Base-by-base conservation (phyloP, 2,797 vertebrate species). In the Hephaestus fuliginosus region DNA sequence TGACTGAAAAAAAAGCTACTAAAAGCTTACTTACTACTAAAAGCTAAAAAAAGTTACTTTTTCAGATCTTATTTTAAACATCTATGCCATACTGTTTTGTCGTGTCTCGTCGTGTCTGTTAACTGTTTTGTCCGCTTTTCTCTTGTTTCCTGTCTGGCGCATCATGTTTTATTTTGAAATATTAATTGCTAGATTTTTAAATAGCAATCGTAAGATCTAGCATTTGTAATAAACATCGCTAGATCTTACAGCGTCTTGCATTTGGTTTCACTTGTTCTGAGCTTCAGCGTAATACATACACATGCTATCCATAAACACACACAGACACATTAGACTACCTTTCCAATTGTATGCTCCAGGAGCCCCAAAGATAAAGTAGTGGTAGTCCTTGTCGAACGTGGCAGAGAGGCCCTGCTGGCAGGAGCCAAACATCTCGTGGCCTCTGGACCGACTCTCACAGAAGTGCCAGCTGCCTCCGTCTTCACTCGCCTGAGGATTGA, bases 321-420 rank as follows among this genome's bases (percentile, higher is more conserved):
- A 63, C 61, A 65, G 11, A 66, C 18, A 49, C n/a, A 56, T 5
- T 10, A 10, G n/a, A 51, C 12, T 95, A 99, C 98, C 98, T 98
- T 98, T 99, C 98, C 98, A 99, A 91, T 98, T 97, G 81, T 98
- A 99, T 28, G 97, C 97, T 64, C 98, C 98, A 0, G 98, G 98
- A 68, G 98, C 98, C 69, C 97, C 98, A 86, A 99, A 99, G 49
- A 98, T 97, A 70, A 98, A 70, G 86, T 99, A 99, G 88, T 97
- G 97, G 83, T 94, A 97, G 87, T 98, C 96, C 82, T 95, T 96
- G 88, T 97, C 97, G 49, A 99, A 99, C 33, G 96, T 96, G 78
- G 97, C 98, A 6, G 98, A 97, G 67, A 99, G 87, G 53, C 98
- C 98, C 94, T 99, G 98, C 92, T 99, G 98, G 88, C 98, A 99